A percentile compares a stretch with the other conserved stretches of the same genome.
Conservation (phyloP, 1,140 invertebrate genomes). For the Bombus picipes region DNA sequence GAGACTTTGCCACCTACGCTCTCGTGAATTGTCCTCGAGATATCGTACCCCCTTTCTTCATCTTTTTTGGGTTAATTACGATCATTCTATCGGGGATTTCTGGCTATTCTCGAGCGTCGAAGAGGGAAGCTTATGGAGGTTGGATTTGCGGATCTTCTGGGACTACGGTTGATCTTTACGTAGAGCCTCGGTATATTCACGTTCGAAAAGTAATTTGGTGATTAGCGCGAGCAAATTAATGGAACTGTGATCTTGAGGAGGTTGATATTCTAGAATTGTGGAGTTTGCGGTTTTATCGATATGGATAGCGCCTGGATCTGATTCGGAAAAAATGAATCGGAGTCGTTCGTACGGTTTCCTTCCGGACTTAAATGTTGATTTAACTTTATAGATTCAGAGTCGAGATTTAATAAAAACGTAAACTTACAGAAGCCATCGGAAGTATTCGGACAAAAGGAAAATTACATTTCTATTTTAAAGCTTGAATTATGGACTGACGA, state of each 20-base stretch:
- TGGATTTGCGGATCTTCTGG: too few relatives aligned
- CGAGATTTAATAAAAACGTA: too few relatives aligned
- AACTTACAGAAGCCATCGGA: too few relatives aligned
- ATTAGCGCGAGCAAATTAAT: neutral
- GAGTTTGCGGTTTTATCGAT: too few relatives aligned
- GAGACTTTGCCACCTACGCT: constrained; percentile 22
- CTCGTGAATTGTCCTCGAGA: constrained; percentile 18
- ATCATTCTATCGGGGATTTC: neutral
- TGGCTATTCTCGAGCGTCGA: neutral
- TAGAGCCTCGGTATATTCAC: neutral
- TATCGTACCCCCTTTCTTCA: constrained; percentile 12
- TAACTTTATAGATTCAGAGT: too few relatives aligned
- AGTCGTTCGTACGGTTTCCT: too few relatives aligned
- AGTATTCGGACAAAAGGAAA: too few relatives aligned
- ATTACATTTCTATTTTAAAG: neutral
- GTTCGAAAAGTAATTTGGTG: neutral
- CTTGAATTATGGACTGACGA: neutral
- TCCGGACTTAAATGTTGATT: too few relatives aligned
- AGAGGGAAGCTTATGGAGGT: neutral
- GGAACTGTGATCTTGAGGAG: neutral
- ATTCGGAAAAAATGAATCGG: too few relatives aligned
- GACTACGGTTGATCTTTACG: neutral
- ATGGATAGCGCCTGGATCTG: too few relatives aligned
- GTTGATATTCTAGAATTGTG: neutral
- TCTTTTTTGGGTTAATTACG: constrained; percentile 18